These are phyloP conservation scores for Chaunax sp. DNA, from an alignment of 2,797 vertebrate genomes.

Conservation along the genomic window DNA sequence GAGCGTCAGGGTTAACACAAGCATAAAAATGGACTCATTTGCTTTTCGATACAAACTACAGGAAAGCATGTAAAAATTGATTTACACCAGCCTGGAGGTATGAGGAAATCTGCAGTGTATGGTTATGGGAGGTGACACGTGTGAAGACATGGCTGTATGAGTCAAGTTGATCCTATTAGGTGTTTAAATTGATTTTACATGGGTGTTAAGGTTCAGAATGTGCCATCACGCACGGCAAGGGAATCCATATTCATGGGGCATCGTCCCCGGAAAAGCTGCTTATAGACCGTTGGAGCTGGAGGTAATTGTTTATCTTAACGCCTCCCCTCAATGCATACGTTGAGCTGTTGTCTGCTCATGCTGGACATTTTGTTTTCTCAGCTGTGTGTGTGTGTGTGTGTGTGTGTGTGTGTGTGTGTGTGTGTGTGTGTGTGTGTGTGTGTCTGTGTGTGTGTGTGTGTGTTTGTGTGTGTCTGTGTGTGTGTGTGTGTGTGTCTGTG, in stretches of 20 bases:
- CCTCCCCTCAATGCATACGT: constrained; percentile 73
- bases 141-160: constrained; percentile 66
- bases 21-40: constrained; percentile 10
- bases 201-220: constrained; percentile 81
- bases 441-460: too few species aligned
- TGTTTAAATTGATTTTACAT: constrained; percentile 84
- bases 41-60: constrained; percentile 20
- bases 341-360: constrained; percentile 70
- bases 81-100: constrained; percentile 28
- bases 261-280: constrained; percentile 58
- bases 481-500: too few species aligned
- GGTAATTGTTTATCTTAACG: constrained; percentile 81
- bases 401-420: constrained; percentile 17
- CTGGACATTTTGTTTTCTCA: constrained; percentile 81
- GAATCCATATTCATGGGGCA: constrained; percentile 82
- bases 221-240: constrained; percentile 71
- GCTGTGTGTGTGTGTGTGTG: constrained; percentile 17
- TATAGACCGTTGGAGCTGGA: constrained; percentile 71
- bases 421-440: too few species aligned
- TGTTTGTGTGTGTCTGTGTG: too few species aligned
- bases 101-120: constrained; percentile 36
- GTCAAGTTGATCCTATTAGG: constrained; percentile 83
- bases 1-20: neutral
- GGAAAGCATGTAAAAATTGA: constrained; percentile 30
- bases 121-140: constrained; percentile 69